Conservation (phyloP, 2,797 vertebrate genomes). For the Astyanax mexicanus region DNA sequence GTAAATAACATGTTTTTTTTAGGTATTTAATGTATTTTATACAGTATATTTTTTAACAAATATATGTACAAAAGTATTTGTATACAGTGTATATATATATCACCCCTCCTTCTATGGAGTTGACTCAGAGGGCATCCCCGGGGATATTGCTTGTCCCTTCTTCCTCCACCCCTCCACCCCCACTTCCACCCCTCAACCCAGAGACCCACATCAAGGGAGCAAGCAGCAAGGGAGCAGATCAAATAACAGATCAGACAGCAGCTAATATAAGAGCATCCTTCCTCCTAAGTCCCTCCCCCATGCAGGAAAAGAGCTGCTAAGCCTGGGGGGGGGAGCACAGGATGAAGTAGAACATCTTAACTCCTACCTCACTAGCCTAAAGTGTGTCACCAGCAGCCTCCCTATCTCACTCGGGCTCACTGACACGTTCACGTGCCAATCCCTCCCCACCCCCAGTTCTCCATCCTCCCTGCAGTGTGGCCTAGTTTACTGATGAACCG, state of each 20-base stretch:
- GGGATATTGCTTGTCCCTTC: conserved; percentile 39
- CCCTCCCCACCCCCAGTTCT: background rate
- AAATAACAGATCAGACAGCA: conserved; percentile 53
- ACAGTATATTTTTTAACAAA: too few relatives aligned
- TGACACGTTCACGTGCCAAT: conserved; percentile 9
- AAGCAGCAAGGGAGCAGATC: conserved; percentile 48
- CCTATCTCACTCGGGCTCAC: conserved; percentile 19
- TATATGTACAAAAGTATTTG: too few relatives aligned
- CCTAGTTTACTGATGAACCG: conserved; percentile 57
- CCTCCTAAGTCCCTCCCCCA: conserved; percentile 18
- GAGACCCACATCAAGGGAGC: background rate
- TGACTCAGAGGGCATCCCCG: conserved; percentile 25
- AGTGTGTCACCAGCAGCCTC: conserved; percentile 49
- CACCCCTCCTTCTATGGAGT: background rate
- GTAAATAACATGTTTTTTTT: too few relatives aligned
- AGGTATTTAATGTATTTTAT: too few relatives aligned
- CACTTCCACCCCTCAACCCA: background rate
- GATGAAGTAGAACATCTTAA: conserved; percentile 44
- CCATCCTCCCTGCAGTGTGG: conserved; percentile 26
- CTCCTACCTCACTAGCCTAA: conserved; percentile 31
- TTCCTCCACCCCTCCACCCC: too few relatives aligned
- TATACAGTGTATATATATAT: background rate
- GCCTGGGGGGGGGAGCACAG: conserved; percentile 30
- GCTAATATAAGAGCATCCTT: conserved; percentile 45
- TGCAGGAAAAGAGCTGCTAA: conserved; percentile 31